Conservation (phyloP, 1,140 invertebrate genomes). For the Zaprionus lachaisei region DNA sequence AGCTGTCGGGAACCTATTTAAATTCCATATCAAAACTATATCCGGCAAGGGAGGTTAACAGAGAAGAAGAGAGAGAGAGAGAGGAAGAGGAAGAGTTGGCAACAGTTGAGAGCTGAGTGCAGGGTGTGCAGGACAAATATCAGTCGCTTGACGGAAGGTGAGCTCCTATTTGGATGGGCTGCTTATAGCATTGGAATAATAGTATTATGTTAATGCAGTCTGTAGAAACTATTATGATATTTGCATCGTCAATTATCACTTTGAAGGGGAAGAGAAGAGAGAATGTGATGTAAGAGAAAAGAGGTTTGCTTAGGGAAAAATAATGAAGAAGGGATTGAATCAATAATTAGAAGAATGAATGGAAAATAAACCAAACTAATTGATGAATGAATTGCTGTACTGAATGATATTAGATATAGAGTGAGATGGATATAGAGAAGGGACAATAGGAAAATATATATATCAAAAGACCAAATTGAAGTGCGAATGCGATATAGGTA, state of each 20-base stretch:
- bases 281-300: too few relatives aligned
- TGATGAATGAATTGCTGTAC: background rate
- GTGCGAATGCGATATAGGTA: too few relatives aligned
- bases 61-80: background rate
- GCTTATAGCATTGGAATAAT: background rate
- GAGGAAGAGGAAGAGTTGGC: background rate
- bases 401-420: background rate
- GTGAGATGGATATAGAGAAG: background rate
- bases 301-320: background rate
- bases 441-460: too few relatives aligned
- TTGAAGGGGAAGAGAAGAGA: background rate
- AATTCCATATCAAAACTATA: slow-evolving; percentile 5
- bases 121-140: background rate
- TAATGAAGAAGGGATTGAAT: background rate
- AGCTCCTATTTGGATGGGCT: background rate
- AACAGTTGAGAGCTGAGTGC: background rate
- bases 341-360: background rate
- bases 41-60: background rate
- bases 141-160: background rate
- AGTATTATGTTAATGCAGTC: background rate
- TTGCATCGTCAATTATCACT: background rate
- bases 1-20: background rate
- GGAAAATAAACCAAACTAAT: background rate
- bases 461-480: too few relatives aligned
- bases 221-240: background rate